phyloP scores from a whole-genome alignment of 2,113 vertebrate species.

The Candoia aspera region DNA sequence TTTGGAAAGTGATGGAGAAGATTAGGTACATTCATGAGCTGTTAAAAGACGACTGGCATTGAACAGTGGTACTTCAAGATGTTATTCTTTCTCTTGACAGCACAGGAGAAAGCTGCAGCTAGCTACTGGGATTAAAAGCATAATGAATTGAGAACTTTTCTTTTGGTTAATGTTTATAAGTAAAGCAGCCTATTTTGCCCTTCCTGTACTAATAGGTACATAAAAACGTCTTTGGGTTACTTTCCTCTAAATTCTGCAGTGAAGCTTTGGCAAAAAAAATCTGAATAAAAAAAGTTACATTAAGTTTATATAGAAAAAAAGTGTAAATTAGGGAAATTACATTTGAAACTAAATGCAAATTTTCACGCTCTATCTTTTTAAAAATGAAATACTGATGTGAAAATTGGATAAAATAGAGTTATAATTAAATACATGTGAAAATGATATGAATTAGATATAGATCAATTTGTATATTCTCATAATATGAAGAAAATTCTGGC shows the following conservation, averaged over 20 bases:
- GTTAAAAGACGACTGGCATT: not conserved
- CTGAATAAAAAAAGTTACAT: not conserved
- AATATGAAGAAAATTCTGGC: not conserved
- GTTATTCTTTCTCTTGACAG: not conserved
- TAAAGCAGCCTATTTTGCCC: not conserved
- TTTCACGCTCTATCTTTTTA: not conserved
- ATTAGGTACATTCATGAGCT: not conserved
- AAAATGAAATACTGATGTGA: not conserved
- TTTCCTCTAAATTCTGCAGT: not conserved
- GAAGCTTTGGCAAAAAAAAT: not conserved
- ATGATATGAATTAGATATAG: not conserved
- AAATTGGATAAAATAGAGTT: not conserved
- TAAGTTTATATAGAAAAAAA: not conserved
- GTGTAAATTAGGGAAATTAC: not conserved
- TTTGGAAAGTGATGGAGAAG: conserved; percentile 13
- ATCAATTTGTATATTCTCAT: not conserved
- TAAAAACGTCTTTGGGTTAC: not conserved
- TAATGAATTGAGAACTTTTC: not conserved
- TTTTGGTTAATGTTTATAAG: not conserved
- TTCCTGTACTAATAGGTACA: not conserved
- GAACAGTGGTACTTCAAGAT: not conserved
- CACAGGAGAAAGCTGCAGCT: not conserved
- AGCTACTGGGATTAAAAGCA: not conserved
- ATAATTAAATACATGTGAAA: not conserved
- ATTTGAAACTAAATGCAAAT: not conserved